phyloP scores from a whole-genome alignment of 1,140 invertebrate genomes.

The Papilio dardanus region DNA sequence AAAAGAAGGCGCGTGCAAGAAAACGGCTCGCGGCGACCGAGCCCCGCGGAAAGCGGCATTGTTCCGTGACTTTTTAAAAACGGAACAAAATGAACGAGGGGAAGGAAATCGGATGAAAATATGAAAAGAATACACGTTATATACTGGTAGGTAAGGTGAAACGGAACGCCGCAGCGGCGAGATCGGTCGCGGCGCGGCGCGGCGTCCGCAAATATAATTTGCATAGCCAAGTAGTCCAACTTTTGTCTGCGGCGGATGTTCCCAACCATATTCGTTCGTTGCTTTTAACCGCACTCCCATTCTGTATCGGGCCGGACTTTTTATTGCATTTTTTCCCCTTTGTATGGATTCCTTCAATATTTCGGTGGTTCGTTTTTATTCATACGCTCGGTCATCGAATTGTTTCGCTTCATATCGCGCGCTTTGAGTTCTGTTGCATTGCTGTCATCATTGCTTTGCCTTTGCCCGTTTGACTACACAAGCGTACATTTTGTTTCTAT shows the following conservation, averaged over 20 bases:
- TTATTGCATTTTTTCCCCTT: slow-evolving; percentile 82
- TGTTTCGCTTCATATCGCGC: slow-evolving; percentile 73
- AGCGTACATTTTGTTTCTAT: neutral
- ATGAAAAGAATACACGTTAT: slow-evolving; percentile 81
- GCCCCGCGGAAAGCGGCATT: slow-evolving; percentile 76
- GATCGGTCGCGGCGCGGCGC: slow-evolving; percentile 72
- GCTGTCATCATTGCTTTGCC: slow-evolving; percentile 17
- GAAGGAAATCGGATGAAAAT: slow-evolving; percentile 82
- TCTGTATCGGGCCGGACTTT: slow-evolving; percentile 74
- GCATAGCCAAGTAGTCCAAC: slow-evolving; percentile 81
- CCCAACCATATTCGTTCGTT: slow-evolving; percentile 79
- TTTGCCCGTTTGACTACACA: slow-evolving; percentile 11
- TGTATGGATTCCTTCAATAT: slow-evolving; percentile 82
- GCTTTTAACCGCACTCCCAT: slow-evolving; percentile 80
- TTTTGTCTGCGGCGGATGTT: slow-evolving; percentile 81
- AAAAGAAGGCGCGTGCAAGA: slow-evolving; percentile 76
- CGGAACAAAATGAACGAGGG: slow-evolving; percentile 80
- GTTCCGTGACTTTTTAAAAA: slow-evolving; percentile 80
- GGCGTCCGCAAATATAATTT: slow-evolving; percentile 81
- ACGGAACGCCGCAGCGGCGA: slow-evolving; percentile 73
- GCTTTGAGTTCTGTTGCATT: slow-evolving; percentile 52
- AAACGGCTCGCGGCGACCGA: slow-evolving; percentile 78
- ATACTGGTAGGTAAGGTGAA: slow-evolving; percentile 69
- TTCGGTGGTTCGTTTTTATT: slow-evolving; percentile 79
- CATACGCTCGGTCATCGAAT: slow-evolving; percentile 75